A percentile compares a stretch with the other conserved stretches of the same genome.
These are phyloP conservation scores for Gorsachius goisagi DNA, from an alignment of 2,113 vertebrate genomes.

Conservation along the genomic window DNA sequence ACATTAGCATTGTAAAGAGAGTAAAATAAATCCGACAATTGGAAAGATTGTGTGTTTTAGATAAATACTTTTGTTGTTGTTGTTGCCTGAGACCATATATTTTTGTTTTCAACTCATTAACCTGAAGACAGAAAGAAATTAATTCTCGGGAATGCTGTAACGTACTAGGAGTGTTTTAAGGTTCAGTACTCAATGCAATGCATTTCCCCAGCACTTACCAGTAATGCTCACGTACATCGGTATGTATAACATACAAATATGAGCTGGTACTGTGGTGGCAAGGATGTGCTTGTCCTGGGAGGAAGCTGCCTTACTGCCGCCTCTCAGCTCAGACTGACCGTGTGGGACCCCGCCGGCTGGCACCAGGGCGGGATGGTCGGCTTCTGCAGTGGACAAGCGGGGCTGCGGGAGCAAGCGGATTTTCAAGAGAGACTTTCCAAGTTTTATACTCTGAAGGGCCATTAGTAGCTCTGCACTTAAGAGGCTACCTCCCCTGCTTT, in stretches of 20 bases:
- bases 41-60: neutral
- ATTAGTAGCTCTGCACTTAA: neutral
- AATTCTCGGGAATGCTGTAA: neutral
- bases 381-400: rapidly evolving
- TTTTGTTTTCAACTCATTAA: constrained; percentile 4
- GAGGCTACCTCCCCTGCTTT: neutral
- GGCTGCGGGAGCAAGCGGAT: rapidly evolving
- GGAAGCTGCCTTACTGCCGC: neutral
- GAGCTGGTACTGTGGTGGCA: neutral
- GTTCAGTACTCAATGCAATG: neutral
- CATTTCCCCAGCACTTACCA: neutral
- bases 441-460: neutral
- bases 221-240: neutral
- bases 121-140: neutral
- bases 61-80: neutral
- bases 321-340: neutral
- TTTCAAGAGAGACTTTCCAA: too few relatives aligned
- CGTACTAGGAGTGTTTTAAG: neutral
- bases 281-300: neutral
- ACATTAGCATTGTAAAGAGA: neutral
- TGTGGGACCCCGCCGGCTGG: neutral
- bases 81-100: neutral
- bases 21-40: neutral
- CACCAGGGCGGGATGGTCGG: rapidly evolving
- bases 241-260: neutral